phyloP scores from a whole-genome alignment of 2,113 vertebrate species.

The Calyptommatus sinebrachiatus region DNA sequence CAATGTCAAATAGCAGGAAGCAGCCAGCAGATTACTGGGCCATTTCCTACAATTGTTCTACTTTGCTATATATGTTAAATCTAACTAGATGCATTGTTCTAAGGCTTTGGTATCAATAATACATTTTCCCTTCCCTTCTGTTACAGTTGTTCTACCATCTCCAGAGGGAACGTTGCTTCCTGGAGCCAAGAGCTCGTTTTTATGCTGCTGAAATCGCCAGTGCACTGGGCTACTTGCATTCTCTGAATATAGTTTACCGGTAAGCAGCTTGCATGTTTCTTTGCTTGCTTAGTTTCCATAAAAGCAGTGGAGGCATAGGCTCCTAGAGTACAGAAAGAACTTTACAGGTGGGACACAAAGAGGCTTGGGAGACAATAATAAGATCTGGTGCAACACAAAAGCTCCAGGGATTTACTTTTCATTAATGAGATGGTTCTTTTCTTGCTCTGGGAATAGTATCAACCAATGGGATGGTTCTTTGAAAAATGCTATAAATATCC shows the following conservation, averaged over 20 bases:
- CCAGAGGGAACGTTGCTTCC: constrained; percentile 95
- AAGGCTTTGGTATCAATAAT: constrained; percentile 41
- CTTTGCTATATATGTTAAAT: constrained; percentile 51
- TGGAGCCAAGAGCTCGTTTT: constrained; percentile 93
- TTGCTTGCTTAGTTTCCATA: background rate
- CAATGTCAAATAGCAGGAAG: constrained; percentile 50
- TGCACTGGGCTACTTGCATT: constrained; percentile 95
- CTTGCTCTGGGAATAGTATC: background rate
- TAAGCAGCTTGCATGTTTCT: constrained; percentile 47
- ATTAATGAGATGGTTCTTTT: background rate
- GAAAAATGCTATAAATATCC: background rate
- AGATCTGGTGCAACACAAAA: background rate
- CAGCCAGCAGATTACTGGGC: constrained; percentile 49
- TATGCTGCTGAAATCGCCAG: constrained; percentile 97
- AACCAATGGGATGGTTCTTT: background rate
- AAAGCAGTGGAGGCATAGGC: background rate
- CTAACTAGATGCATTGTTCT: constrained; percentile 65
- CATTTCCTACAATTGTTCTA: constrained; percentile 72
- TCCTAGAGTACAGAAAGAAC: background rate
- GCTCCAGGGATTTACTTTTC: background rate
- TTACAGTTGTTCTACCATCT: constrained; percentile 96
- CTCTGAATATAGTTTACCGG: constrained; percentile 96
- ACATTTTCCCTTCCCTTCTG: constrained; percentile 59
- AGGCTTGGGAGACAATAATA: background rate
- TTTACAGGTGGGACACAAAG: background rate